Percentiles rank a stretch among this genome's conserved stretches.
Evolutionary conservation across 1,140 invertebrate genomes (phyloP).

Genomic region (Brachionus sp.): DNA sequence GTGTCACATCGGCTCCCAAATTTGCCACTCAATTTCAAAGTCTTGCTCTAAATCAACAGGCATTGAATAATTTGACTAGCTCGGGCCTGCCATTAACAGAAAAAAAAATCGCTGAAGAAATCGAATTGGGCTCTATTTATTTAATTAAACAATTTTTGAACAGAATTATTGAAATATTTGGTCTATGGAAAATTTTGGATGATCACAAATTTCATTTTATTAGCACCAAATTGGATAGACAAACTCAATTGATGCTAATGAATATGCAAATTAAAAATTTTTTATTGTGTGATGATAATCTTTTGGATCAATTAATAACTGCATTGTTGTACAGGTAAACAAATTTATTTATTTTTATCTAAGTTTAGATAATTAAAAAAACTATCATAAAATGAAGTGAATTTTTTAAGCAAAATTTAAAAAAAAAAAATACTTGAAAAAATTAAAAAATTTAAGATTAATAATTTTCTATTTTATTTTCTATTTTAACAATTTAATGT

Average conservation of each 20-base stretch:
- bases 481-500: too few relatives aligned
- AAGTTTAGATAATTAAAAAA: too few relatives aligned
- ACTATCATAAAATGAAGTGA: too few relatives aligned
- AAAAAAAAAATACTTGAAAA: too few relatives aligned
- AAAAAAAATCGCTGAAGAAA: conserved; percentile 49
- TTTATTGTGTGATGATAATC: conserved; percentile 68
- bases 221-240: conserved; percentile 31
- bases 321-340: conserved; percentile 17
- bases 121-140: conserved; percentile 67
- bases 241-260: conserved; percentile 55
- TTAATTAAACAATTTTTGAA: conserved; percentile 73
- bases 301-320: conserved; percentile 39
- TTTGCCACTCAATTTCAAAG: conserved; percentile 28
- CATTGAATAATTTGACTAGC: conserved; percentile 47
- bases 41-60: conserved; percentile 48
- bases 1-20: neutral
- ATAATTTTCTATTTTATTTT: too few relatives aligned
- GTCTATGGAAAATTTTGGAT: conserved; percentile 85
- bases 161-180: conserved; percentile 80
- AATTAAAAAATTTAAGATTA: too few relatives aligned
- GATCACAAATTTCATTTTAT: conserved; percentile 87
- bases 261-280: conserved; percentile 73
- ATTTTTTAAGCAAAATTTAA: too few relatives aligned
- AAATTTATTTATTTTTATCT: neutral
- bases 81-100: conserved; percentile 46